Evolutionary conservation across 2,797 vertebrate genomes (phyloP).

Genomic region (Brachyrhaphis roseni): DNA sequence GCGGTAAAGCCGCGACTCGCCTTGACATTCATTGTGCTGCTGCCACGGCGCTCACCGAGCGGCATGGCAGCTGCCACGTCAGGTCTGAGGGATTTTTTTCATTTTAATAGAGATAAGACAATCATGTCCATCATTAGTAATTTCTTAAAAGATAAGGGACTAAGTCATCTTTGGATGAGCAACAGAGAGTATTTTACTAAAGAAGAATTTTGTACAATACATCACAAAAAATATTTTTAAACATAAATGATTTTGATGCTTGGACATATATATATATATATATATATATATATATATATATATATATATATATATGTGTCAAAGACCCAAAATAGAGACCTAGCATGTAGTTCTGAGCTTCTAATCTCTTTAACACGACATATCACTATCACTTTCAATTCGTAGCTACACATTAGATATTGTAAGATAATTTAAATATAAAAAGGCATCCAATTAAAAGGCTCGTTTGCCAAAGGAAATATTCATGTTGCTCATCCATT

Average conservation of each 20-base stretch:
- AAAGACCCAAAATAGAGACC: neutral
- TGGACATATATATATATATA: neutral
- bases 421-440: neutral
- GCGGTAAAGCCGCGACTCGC: slow-evolving; percentile 57
- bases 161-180: neutral
- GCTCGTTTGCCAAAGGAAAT: neutral
- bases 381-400: neutral
- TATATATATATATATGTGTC: too few species aligned
- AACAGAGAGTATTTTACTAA: neutral
- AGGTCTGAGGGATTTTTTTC: slow-evolving; percentile 6
- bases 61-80: slow-evolving; percentile 41
- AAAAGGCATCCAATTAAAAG: neutral
- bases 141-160: neutral
- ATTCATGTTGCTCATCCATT: neutral
- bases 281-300: too few species aligned
- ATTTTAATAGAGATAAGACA: slow-evolving; percentile 3
- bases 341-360: neutral
- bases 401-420: neutral
- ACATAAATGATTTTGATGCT: neutral
- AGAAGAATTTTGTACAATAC: neutral
- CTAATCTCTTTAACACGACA: neutral
- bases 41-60: slow-evolving; percentile 45
- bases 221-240: neutral
- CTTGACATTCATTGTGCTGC: slow-evolving; percentile 65
- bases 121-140: neutral